phyloP scores from a whole-genome alignment of 2,797 vertebrate genomes.

The Sarcoramphus papa region DNA sequence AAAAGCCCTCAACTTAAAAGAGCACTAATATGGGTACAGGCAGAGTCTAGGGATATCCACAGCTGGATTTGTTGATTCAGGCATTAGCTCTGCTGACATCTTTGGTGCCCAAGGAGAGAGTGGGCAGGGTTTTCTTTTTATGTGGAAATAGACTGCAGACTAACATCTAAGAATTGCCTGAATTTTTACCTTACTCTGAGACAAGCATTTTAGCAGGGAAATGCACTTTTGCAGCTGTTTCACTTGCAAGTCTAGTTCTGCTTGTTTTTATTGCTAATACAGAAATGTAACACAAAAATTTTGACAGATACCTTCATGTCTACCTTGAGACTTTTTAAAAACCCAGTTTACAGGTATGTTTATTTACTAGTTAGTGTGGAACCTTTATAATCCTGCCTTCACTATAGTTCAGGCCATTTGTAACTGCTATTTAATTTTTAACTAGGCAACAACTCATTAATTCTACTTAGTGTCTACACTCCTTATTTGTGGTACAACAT shows the following conservation, averaged over 20 bases:
- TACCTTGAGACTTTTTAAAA: neutral
- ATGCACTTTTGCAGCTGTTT: neutral
- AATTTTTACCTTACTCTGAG: neutral
- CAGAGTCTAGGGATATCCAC: neutral
- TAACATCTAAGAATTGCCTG: neutral
- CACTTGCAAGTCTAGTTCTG: neutral
- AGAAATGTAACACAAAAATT: neutral
- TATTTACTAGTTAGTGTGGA: neutral
- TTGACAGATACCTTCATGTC: neutral
- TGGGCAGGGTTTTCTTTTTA: neutral
- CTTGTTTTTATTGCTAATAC: neutral
- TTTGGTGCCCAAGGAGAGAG: neutral
- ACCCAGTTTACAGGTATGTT: neutral
- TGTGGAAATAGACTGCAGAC: neutral
- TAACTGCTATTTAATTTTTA: slow-evolving; percentile 37
- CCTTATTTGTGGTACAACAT: neutral
- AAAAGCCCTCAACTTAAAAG: slow-evolving; percentile 14
- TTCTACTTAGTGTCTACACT: neutral
- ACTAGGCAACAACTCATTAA: slow-evolving; percentile 30
- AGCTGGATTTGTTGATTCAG: slow-evolving; percentile 37
- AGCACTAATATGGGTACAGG: neutral
- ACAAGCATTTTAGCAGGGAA: neutral
- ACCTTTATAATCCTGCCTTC: neutral
- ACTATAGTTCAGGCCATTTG: neutral
- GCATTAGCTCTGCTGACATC: slow-evolving; percentile 8